Percentiles rank a stretch among this genome's conserved stretches.
Evolutionary conservation across 2,888 invertebrate genomes (phyloP).

Genomic region (Bellardia bayeri): DNA sequence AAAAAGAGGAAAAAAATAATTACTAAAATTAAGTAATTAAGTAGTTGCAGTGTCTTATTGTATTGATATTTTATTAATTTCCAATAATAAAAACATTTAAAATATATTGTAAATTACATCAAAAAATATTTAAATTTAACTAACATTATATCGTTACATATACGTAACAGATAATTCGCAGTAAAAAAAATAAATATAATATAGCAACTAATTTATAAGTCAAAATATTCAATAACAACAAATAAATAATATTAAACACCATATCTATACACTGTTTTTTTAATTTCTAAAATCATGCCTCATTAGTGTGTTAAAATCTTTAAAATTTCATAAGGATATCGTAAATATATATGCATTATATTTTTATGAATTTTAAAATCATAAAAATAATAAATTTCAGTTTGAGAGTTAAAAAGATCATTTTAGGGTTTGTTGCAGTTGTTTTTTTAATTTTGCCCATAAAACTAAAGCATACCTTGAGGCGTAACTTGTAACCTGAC

Average conservation of each 20-base stretch:
- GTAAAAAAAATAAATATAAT: conserved; percentile 20
- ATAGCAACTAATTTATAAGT: conserved; percentile 40
- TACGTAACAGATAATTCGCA: conserved; percentile 26
- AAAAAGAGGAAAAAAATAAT: conserved; percentile 14
- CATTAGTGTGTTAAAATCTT: not conserved
- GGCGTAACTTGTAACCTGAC: too few relatives aligned
- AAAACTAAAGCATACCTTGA: not conserved
- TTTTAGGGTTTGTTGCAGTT: too few relatives aligned
- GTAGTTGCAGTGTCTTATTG: conserved; percentile 64
- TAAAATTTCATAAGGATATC: not conserved
- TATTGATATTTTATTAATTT: conserved; percentile 27
- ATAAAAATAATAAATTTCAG: too few relatives aligned
- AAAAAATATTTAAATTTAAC: conserved; percentile 49
- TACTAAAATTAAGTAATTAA: conserved; percentile 8
- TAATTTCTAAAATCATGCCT: not conserved
- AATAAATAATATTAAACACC: conserved; percentile 36
- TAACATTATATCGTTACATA: not conserved
- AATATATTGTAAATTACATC: conserved; percentile 41
- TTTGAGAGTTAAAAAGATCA: too few relatives aligned
- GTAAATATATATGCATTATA: not conserved
- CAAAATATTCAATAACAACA: conserved; percentile 55
- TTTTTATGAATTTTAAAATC: too few relatives aligned
- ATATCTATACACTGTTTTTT: not conserved
- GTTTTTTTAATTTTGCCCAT: not conserved
- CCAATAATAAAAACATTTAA: not conserved